A percentile compares a stretch with the other conserved stretches of the same genome.
These are phyloP conservation scores for Adelphocoris suturalis DNA, from an alignment of 2,888 invertebrate species.

Conservation along the genomic window DNA sequence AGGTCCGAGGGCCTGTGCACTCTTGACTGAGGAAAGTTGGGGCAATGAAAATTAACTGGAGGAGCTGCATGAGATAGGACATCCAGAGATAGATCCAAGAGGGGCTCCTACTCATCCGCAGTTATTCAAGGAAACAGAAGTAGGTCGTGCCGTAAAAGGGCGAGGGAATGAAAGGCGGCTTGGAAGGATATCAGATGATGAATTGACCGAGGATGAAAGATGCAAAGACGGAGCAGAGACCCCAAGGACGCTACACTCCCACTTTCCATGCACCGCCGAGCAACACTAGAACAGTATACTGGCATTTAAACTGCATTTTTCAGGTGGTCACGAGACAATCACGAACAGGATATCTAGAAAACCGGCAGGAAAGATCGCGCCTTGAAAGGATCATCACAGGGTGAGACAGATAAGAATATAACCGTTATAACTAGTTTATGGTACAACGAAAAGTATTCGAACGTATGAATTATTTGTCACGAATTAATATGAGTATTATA, in stretches of 20 bases:
- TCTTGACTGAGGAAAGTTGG: background rate
- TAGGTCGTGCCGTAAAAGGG: slow-evolving; percentile 4
- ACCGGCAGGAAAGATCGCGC: too few species aligned
- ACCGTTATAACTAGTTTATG: too few species aligned
- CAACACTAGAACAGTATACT: background rate
- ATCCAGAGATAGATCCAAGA: background rate
- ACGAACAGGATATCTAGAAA: too few species aligned
- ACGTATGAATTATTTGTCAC: too few species aligned
- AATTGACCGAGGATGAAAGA: background rate
- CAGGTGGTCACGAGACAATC: too few species aligned
- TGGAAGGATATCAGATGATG: slow-evolving; percentile 19
- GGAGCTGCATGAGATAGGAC: background rate
- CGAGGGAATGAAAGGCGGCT: background rate
- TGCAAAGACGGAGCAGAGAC: background rate
- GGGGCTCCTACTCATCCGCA: background rate
- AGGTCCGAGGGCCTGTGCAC: background rate
- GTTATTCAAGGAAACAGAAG: slow-evolving; percentile 3
- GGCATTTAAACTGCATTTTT: too few species aligned
- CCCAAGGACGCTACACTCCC: background rate
- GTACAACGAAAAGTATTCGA: too few species aligned
- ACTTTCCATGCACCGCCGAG: background rate
- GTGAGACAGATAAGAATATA: too few species aligned
- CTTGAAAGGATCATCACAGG: too few species aligned
- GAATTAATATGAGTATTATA: too few species aligned
- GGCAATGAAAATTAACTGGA: background rate